Base-by-base conservation (phyloP, 2,113 vertebrate genomes). In the Symphodus melops region DNA sequence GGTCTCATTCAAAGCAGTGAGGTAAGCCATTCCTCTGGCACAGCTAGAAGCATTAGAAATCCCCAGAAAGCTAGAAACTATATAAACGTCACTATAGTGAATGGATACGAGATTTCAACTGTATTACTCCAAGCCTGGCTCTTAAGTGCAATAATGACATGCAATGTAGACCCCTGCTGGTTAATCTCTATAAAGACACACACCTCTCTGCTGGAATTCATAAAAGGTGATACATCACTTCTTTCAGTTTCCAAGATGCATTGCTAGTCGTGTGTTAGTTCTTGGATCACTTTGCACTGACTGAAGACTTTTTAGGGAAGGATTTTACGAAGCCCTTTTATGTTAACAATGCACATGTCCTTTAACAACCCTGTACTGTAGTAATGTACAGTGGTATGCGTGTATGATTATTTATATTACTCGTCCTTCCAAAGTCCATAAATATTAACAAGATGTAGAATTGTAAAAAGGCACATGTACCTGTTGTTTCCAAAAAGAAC, bases 131-230 rank as follows among this genome's bases (percentile, higher is more conserved):
- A 21, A 76, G 60, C 49, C 7, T 14, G 39, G 7, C 13, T 49
- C 49, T 57, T 49, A 5, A 25, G 36, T 56, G 36, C 25, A 52
- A 13, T 1, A 55, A 75, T 0, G n/a, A 28, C 9, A 21, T 60
- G 67, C 76, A 75, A 17, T 72, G 65, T 8, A 65, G 82, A 81
- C 86, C 84, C 68, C 88, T 91, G 81, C 78, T 89, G 91, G 88
- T 11, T 14, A 57, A 17, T 58, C 9, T 57, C 21, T 17, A 19
- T 49, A 65, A 63, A 54, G 21, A 66, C 58, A 62, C 10, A 14
- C 23, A 8, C 60, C 1, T 17, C 16, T 36, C 42, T 9, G 3
- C 28, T 33, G 25, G 25, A 25, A 25, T 52, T 52, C 19, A 19
- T 17, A 48, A 19, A 19, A 17, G 46, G 17, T 48, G 17, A 6